phyloP scores from a whole-genome alignment of 2,888 invertebrate genomes.

The Alitta virens region DNA sequence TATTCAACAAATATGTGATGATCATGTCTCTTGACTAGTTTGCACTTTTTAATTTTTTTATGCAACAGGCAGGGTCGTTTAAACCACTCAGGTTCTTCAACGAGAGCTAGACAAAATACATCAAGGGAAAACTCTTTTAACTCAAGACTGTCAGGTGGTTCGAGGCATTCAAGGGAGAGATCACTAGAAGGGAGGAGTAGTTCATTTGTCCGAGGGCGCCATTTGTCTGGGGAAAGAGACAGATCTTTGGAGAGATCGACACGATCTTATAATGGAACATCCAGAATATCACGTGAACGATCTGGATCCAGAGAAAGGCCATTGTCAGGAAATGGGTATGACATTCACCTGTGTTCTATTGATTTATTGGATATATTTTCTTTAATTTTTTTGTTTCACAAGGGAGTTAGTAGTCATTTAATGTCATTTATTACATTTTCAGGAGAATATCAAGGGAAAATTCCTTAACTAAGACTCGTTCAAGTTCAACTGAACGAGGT shows the following conservation, averaged over 20 bases:
- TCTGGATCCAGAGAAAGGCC: background rate
- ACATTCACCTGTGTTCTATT: too few species aligned
- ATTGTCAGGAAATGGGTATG: background rate
- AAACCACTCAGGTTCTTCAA: background rate
- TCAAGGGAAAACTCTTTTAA: constrained; percentile 19
- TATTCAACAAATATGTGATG: too few species aligned
- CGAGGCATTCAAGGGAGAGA: background rate
- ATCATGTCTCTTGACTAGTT: too few species aligned
- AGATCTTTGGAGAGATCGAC: constrained; percentile 25
- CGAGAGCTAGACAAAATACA: constrained; percentile 6
- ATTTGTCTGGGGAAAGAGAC: constrained; percentile 32
- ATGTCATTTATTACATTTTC: constrained; percentile 24
- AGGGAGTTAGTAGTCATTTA: constrained; percentile 13
- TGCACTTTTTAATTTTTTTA: background rate
- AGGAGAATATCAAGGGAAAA: too few species aligned
- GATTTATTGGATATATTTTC: too few species aligned
- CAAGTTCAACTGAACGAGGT: background rate
- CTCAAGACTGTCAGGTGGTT: background rate
- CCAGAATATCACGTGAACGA: background rate
- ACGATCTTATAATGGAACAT: too few species aligned
- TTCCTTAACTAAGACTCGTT: too few species aligned
- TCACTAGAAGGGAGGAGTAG: constrained; percentile 14
- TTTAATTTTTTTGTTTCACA: too few species aligned
- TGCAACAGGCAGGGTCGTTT: background rate
- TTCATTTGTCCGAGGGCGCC: constrained; percentile 28